These are phyloP conservation scores for Mugil cephalus DNA, from an alignment of 2,113 vertebrate genomes.

Conservation along the genomic window DNA sequence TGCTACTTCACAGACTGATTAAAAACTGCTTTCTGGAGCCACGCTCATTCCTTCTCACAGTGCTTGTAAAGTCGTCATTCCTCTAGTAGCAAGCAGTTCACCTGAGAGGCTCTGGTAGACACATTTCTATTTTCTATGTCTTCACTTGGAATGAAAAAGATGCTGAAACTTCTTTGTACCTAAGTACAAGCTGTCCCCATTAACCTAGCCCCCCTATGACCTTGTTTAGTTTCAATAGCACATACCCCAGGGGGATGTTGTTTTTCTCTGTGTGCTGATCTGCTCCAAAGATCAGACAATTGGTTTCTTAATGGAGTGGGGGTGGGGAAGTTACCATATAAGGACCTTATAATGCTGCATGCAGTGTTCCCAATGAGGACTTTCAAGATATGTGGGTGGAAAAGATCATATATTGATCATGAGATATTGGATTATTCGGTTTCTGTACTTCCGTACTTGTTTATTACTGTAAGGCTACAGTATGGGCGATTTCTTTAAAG, in stretches of 20 bases:
- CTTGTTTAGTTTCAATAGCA: conserved; percentile 46
- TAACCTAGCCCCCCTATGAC: conserved; percentile 35
- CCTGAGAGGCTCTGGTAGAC: too few species aligned
- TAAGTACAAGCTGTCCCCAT: conserved; percentile 14
- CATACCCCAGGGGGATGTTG: conserved; percentile 21
- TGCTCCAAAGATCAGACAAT: background rate
- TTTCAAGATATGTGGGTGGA: background rate
- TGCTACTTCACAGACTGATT: too few species aligned
- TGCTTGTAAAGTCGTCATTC: background rate
- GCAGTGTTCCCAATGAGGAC: background rate
- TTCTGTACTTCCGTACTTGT: too few species aligned
- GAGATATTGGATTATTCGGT: background rate
- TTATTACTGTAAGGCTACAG: too few species aligned
- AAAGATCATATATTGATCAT: background rate
- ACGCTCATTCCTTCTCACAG: too few species aligned
- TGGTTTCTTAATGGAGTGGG: conserved; percentile 11
- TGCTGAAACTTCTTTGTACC: conserved; percentile 35
- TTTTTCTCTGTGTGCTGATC: conserved; percentile 16
- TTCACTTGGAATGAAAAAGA: conserved; percentile 29
- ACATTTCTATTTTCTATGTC: conserved; percentile 37
- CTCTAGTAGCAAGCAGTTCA: background rate
- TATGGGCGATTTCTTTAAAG: too few species aligned
- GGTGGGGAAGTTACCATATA: too few species aligned
- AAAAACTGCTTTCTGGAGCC: too few species aligned
- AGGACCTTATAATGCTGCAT: background rate